phyloP scores from a whole-genome alignment of 2,113 vertebrate species.

The Engystomops pustulosus region DNA sequence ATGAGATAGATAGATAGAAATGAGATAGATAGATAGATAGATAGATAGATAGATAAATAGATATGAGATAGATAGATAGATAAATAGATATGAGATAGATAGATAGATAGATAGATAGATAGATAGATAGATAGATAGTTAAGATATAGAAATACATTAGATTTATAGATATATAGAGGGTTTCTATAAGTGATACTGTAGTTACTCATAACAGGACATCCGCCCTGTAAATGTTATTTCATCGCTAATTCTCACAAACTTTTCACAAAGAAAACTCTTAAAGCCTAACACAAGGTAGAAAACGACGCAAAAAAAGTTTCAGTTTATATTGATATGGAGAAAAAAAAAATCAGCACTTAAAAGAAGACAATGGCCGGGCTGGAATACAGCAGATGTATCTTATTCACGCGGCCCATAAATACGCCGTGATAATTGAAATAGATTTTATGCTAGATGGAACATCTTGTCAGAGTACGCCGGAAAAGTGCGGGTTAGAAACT shows the following conservation, averaged over 20 bases:
- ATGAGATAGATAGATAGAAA: too few relatives aligned
- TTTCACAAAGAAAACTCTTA: not conserved
- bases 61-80: too few relatives aligned
- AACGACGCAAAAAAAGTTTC: not conserved
- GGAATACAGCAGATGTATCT: not conserved
- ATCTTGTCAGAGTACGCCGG: slow-evolving; percentile 62
- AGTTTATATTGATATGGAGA: not conserved
- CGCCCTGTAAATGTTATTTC: not conserved
- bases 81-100: too few relatives aligned
- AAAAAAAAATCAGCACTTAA: not conserved
- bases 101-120: too few relatives aligned
- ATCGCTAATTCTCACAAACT: not conserved
- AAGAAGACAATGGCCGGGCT: not conserved
- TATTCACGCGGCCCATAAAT: not conserved
- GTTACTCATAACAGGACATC: too few relatives aligned
- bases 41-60: too few relatives aligned
- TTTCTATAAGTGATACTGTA: too few relatives aligned
- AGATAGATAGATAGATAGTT: too few relatives aligned
- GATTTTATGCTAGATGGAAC: slow-evolving; percentile 59
- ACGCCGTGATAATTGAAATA: slow-evolving; percentile 21
- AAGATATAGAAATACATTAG: too few relatives aligned
- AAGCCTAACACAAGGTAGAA: not conserved
- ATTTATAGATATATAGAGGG: too few relatives aligned
- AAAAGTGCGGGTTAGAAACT: slow-evolving; percentile 63
- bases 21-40: too few relatives aligned